These are phyloP conservation scores for Rhynchopsitta pachyrhyncha DNA, from an alignment of 2,113 vertebrate species.

Conservation along the genomic window DNA sequence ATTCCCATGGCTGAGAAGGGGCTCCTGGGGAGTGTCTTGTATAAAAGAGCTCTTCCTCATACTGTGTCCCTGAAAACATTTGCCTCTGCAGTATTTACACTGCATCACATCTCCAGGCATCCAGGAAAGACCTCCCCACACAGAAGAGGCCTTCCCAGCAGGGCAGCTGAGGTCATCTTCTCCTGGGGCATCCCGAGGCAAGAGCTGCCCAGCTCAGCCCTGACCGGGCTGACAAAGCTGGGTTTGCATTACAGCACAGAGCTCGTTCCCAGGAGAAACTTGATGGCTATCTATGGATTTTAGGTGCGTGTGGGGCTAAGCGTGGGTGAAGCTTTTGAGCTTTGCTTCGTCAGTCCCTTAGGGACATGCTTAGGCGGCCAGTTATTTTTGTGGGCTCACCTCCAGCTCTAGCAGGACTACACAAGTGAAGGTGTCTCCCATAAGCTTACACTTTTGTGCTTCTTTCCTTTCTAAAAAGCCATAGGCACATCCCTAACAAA, in stretches of 20 bases:
- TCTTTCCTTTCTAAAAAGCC: not conserved
- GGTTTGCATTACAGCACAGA: not conserved
- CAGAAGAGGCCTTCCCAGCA: not conserved
- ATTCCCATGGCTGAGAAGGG: not conserved
- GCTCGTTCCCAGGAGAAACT: not conserved
- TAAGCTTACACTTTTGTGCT: not conserved
- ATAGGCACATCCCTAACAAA: not conserved
- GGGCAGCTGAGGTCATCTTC: not conserved
- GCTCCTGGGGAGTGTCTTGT: not conserved
- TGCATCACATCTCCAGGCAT: not conserved
- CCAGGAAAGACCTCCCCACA: not conserved
- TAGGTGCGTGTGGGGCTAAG: not conserved
- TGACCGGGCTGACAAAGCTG: not conserved
- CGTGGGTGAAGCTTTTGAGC: accelerated
- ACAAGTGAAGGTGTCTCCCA: not conserved
- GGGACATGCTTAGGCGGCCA: not conserved
- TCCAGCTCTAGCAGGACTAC: not conserved
- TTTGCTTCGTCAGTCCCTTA: not conserved
- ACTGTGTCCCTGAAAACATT: not conserved
- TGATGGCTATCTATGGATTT: not conserved
- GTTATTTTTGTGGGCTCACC: not conserved
- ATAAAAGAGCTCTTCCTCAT: not conserved
- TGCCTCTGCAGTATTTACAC: not conserved
- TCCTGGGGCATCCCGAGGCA: not conserved
- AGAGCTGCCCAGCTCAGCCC: not conserved